Conservation (phyloP, 2,113 vertebrate species). For the Saccopteryx bilineata region DNA sequence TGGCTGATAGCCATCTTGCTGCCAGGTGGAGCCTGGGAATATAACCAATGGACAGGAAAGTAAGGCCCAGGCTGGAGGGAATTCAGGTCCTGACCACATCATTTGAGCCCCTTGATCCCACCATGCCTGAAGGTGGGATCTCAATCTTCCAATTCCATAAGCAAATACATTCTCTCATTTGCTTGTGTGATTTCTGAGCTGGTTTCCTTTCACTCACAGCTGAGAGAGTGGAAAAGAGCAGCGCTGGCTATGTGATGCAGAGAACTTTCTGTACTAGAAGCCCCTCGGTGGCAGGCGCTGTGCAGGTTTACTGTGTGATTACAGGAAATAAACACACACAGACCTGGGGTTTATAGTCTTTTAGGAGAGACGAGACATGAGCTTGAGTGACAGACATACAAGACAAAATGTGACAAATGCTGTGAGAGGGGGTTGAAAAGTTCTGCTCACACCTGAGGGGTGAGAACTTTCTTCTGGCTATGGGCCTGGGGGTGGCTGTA, state of each 20-base stretch:
- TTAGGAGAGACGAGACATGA: not conserved
- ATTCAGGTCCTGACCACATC: not conserved
- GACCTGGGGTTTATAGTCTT: not conserved
- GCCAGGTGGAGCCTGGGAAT: not conserved
- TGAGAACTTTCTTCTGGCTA: not conserved
- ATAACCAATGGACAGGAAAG: not conserved
- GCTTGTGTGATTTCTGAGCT: not conserved
- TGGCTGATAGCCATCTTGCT: not conserved
- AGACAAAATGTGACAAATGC: not conserved
- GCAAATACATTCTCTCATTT: not conserved
- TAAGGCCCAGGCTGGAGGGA: not conserved
- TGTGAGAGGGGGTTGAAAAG: not conserved
- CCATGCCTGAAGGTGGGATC: not conserved
- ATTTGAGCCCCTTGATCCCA: not conserved
- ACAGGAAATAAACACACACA: not conserved
- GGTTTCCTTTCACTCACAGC: not conserved
- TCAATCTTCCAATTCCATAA: not conserved
- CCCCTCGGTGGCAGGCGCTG: too few species aligned
- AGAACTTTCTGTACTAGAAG: not conserved
- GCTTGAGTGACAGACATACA: not conserved
- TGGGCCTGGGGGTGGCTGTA: not conserved
- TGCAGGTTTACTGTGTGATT: rapidly evolving
- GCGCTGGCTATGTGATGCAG: not conserved
- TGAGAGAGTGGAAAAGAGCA: not conserved
- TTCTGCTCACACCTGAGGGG: not conserved